Base-by-base conservation (phyloP, 2,113 vertebrate species). In the Craseonycteris thonglongyai region DNA sequence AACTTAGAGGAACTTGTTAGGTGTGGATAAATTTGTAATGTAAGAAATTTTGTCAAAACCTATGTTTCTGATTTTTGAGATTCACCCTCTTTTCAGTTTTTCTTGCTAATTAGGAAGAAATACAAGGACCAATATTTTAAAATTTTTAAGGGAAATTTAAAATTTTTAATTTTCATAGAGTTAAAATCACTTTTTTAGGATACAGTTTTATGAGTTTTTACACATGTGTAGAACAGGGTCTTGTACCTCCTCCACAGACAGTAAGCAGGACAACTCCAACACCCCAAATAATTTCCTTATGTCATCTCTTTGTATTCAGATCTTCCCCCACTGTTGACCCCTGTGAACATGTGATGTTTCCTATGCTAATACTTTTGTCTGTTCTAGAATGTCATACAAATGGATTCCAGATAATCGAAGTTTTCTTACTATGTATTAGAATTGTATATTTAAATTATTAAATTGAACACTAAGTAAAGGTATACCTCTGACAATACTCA, bases 381-480 rank as follows among this genome's bases (percentile, higher is more conserved):
- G 68, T 71, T 49, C 66, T 61, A 21, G 79, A 61, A 33, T 10
- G 26, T 18, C 68, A 14, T 38, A 24, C 49, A 10, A 7, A 42
- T 65, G 47, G 28, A 7, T 89, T 54, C 42, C 61, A 92, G 7
- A 42, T 86, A 68, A 47, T 66, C 26, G 81, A 79, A 71, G 7
- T 49, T 75, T 66, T 61, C 76, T n/a, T 35, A 18, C 28, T n/a
- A 56, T 47, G 54, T 49, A 74, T 81, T 54, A 93, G 51, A 94
- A 85, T 3, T 85, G 42, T 45, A 92, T 15, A n/a, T 72, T 93
- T 71, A 72, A 94, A 30, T 58, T 30, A 88, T 61, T 16, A 91
- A 76, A 82, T 24, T 38, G 1, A 85, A 94, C 94, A 88, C 35
- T 61, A 93, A 72, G 30, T 47, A 84, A 96, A 79, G 65, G 38